Conservation (phyloP, 2,113 vertebrate genomes). For the Anthoscopus minutus region DNA sequence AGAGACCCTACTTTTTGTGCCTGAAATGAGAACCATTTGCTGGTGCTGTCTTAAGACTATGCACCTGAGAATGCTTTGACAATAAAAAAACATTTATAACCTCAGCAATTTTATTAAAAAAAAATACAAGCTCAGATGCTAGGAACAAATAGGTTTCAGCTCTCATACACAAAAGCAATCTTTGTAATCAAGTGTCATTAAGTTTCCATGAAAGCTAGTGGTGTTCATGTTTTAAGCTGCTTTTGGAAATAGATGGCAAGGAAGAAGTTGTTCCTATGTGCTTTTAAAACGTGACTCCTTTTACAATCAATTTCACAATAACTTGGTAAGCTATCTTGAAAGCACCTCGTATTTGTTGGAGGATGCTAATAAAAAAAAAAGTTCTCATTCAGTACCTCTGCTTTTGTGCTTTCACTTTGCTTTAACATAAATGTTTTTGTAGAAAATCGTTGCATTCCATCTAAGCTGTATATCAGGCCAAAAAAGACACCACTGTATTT, state of each 20-base stretch:
- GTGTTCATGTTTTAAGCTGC: background rate
- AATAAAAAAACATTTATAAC: background rate
- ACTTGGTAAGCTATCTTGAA: background rate
- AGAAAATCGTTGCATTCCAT: background rate
- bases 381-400: background rate
- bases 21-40: background rate
- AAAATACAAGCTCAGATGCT: background rate
- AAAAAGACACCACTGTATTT: background rate
- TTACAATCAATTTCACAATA: background rate
- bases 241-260: background rate
- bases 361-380: background rate
- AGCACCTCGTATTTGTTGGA: background rate
- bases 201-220: background rate
- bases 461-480: background rate
- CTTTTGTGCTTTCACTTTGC: background rate
- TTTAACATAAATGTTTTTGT: background rate
- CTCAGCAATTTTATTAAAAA: background rate
- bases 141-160: background rate
- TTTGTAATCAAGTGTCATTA: background rate
- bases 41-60: background rate
- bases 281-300: background rate
- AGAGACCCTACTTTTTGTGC: background rate
- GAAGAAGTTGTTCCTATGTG: background rate
- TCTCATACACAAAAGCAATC: background rate
- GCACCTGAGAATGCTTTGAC: background rate